Base-by-base conservation (phyloP, 1,140 invertebrate species). In the Hylaeus anthracinus region DNA sequence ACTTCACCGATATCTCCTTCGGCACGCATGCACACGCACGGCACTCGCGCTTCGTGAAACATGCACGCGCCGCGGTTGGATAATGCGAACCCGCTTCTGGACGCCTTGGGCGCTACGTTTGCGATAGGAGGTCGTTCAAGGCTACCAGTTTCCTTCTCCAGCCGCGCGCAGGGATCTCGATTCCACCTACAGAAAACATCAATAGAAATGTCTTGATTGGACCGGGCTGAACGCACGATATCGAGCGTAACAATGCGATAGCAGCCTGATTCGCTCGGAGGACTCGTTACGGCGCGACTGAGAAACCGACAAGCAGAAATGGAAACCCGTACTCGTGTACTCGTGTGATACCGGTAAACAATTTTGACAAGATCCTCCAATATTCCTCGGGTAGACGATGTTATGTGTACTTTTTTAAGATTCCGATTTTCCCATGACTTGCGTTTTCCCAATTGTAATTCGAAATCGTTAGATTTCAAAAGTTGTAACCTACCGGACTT, bases 81-180 rank as follows among this genome's bases (percentile, higher is more conserved):
- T 81, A 85, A 75, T 73, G 71, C 66, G 65, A 72, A 73, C 51
- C 72, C 55, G 69, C 56, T 61, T 53, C 72, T 66, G 51, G 53
- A 76, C 67, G 72, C 82, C 71, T 79, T 60, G 15, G 60, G 81
- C 82, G 77, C 80, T 71, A 67, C 65, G 41, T 72, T 65, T 81
- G 79, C 82, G 79, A 84, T 82, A 82, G 73, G 82, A 84, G 79
- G 79, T 71, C 79, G 73, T 84, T 81, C 82, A 77, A 84, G 79
- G 84, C 69, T 83, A 71, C 82, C 53, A 75, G 76, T 79, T 84
- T 67, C 53, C 75, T 79, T 69, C 72, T 56, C 15, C 15, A 66
- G 60, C 58, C 39, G 41, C 12, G 15, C 72, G 39, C 26, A 80
- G 9, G 39, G 67, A 66, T 63, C 81, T 55, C 82, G 72, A 75